A percentile compares a stretch with the other conserved stretches of the same genome.
phyloP scores from a whole-genome alignment of 2,113 vertebrate genomes.

The Cheilinus undulatus region DNA sequence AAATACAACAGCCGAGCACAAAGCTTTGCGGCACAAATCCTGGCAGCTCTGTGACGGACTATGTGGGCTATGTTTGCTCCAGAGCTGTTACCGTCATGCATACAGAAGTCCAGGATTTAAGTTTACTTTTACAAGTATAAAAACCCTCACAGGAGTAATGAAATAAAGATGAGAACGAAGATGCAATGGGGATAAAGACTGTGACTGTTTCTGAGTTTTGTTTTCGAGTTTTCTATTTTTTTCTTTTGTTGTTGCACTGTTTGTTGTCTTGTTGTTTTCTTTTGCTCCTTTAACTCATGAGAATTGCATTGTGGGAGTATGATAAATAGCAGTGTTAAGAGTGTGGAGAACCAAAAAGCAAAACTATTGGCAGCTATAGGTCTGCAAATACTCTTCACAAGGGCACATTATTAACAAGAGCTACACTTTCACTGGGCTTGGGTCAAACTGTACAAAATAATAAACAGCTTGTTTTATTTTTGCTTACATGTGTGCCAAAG shows the following conservation, averaged over 20 bases:
- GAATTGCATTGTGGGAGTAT: constrained; percentile 66
- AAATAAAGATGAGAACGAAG: constrained; percentile 76
- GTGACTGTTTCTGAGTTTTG: constrained; percentile 52
- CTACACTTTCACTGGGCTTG: constrained; percentile 23
- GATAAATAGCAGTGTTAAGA: constrained; percentile 65
- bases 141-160: constrained; percentile 65
- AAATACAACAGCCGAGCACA: constrained; percentile 18
- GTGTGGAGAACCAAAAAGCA: constrained; percentile 46
- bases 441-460: constrained; percentile 35
- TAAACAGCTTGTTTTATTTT: constrained; percentile 6
- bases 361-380: constrained; percentile 54
- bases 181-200: constrained; percentile 69
- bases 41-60: constrained; percentile 8
- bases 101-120: constrained; percentile 46
- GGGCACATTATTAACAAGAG: constrained; percentile 45
- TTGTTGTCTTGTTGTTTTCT: constrained; percentile 61
- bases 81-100: constrained; percentile 39
- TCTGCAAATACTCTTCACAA: constrained; percentile 38
- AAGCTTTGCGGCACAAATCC: constrained; percentile 14
- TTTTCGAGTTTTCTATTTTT: constrained; percentile 60
- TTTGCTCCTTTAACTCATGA: constrained; percentile 63
- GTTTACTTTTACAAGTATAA: constrained; percentile 62
- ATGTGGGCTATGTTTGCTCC: not conserved
- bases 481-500: constrained; percentile 18
- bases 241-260: constrained; percentile 58